Evolutionary conservation across 2,797 vertebrate species (phyloP).

Genomic region (Hydrolagus colliei): DNA sequence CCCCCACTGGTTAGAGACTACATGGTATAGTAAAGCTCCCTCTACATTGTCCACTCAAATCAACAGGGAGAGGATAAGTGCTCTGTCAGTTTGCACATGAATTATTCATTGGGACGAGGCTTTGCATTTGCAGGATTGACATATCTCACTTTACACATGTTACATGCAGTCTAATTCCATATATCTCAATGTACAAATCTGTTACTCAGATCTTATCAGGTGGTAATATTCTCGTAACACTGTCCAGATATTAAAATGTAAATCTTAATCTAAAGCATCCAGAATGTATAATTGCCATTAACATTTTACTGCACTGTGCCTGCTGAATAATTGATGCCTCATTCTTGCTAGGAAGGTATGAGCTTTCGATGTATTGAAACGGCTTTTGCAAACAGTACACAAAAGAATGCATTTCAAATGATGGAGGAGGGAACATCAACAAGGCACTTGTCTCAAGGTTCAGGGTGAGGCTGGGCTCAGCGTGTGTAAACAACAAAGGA

Average conservation of each 20-base stretch:
- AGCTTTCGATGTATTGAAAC: conserved; percentile 71
- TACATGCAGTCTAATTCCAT: no score
- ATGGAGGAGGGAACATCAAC: conserved; percentile 42
- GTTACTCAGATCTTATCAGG: conserved; percentile 35
- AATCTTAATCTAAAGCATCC: conserved; percentile 58
- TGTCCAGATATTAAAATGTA: conserved; percentile 62
- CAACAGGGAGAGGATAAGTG: no score
- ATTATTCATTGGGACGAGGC: no score
- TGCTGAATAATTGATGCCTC: conserved; percentile 70
- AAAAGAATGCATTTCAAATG: conserved; percentile 70
- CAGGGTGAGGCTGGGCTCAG: conserved; percentile 47
- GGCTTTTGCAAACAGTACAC: conserved; percentile 57
- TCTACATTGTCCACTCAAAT: no score
- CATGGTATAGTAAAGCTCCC: no score
- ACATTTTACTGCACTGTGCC: conserved; percentile 60
- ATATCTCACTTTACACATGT: no score
- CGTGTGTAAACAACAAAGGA: no score
- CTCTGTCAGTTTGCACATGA: no score
- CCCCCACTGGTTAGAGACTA: no score
- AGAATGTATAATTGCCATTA: conserved; percentile 68
- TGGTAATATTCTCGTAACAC: conserved; percentile 54
- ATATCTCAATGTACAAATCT: conserved; percentile 26
- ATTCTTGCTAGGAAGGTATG: conserved; percentile 66
- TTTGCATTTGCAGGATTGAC: no score
- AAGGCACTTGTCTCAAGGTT: conserved; percentile 49